Evolutionary conservation across 1,140 invertebrate genomes (phyloP), one percentile per base, ranked within the genome.

Genomic region (Ephestia elutella): DNA sequence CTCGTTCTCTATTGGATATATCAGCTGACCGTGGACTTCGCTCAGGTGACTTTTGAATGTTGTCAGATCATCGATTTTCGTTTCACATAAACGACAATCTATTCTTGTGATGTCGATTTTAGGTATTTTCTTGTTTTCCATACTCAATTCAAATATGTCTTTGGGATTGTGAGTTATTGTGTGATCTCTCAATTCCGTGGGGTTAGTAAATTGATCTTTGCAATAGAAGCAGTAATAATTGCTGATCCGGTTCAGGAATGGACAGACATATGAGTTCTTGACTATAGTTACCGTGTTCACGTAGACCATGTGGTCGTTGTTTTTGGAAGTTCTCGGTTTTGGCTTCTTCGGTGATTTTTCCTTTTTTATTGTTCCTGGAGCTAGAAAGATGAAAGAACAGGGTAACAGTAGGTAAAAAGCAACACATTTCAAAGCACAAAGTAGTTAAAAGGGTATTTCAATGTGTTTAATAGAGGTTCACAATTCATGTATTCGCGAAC

Each of bases 51-150:
- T 21, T 53, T 80, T 82, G 9, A 86, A 75, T 0, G 68, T 53
- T 1, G 82, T 71, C 0, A 87, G 17, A 56, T 80, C 70, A 32
- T 82, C 74, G 54, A 87, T 86, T 72, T 82, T 86, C 13, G 73
- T 66, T 0, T 57, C 21, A 48, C 85, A 86, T 5, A 87, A 56
- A 49, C 82, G 28, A 57, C 82, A 87, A 68, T 87, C 82, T 57
- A 87, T 78, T 66, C 79, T 69, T 0, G 81, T 82, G 7, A 86
- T 80, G 59, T 87, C 84, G n/a, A 87, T 78, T 78, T 86, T 85
- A 0, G 82, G 80, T 57, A 82, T 73, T 53, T 87, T 86, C 15
- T 75, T 84, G 38, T 80, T 75, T 49, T 84, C 81, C 56, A 78
- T 80, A 9, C 78, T 78, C 9, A 60, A 69, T 49, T 80, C 74